phyloP scores from a whole-genome alignment of 2,113 vertebrate species.

The Setophaga coronata region DNA sequence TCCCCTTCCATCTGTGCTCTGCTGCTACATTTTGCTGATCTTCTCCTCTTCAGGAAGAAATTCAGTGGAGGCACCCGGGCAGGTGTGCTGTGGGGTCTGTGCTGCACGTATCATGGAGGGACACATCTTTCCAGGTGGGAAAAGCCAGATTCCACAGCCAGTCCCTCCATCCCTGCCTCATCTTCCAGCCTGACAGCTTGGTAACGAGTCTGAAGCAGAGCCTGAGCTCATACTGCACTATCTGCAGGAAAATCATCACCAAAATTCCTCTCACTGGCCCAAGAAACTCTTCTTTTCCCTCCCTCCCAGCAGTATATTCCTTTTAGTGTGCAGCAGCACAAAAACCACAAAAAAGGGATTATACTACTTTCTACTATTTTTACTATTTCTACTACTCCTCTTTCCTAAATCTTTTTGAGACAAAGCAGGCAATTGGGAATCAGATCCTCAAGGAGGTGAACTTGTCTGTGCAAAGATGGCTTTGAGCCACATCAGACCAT shows the following conservation, averaged over 20 bases:
- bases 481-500: slow-evolving; percentile 11
- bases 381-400: neutral
- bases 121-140: neutral
- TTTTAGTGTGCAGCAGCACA: neutral
- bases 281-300: neutral
- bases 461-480: neutral
- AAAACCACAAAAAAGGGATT: neutral
- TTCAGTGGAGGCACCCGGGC: neutral
- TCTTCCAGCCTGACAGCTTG: neutral
- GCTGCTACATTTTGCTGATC: neutral
- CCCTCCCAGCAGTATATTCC: neutral
- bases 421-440: neutral
- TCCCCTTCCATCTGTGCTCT: neutral
- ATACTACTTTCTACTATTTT: neutral
- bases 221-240: neutral
- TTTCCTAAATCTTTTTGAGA: neutral
- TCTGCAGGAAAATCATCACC: neutral
- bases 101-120: accelerated
- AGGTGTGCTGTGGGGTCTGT: neutral
- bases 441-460: neutral
- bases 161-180: neutral
- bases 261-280: neutral
- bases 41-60: neutral
- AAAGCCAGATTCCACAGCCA: neutral
- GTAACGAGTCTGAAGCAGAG: neutral